Base-by-base conservation (phyloP, 2,113 vertebrate genomes). In the Laticauda colubrina region DNA sequence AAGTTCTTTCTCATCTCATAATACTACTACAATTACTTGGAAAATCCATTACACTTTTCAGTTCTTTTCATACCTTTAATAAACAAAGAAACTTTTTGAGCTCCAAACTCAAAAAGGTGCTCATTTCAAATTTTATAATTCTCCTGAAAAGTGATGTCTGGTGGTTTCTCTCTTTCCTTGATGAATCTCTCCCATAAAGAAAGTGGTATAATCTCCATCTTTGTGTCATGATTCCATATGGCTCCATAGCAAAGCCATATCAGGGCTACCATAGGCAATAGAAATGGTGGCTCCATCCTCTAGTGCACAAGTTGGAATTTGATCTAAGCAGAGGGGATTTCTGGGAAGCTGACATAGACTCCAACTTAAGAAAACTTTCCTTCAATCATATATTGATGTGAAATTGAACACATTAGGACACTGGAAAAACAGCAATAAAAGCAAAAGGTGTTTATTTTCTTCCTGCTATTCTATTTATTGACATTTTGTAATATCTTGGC, bases 391-490 rank as follows among this genome's bases (percentile, higher is more conserved):
- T 51, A 89, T 34, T 59, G 9, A 85, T 59, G 55, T 53, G 48
- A 85, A 90, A 55, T 57, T 85, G 34, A 93, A 90, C 29, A 90
- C 43, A 93, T 86, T 59, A 59, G 53, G 55, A n/a, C 95, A 94
- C 59, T 93, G 91, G 90, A 92, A 93, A 92, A 61, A 96, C 92
- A 94, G 92, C 93, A 96, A 96, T 94, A 96, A 96, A 95, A 92
- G 93, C 15, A 3, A 93, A 69, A 69, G 57, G 24, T 87, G 93
- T 94, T 93, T 92, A 95, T 93, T 96, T 96, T 95, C 91, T 93
- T 93, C 54, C 51, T 86, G 2, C 94, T 96, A 95, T 95, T 96
- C 53, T 53, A 95, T 96, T 96, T 96, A 97, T 96, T 96, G 96
- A 93, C 96, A 94, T 94, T 96, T 94, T 96, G 93, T 96, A 96